phyloP scores from a whole-genome alignment of 92 coral and sea anemone genomes.

The Nematostella vectensis region DNA sequence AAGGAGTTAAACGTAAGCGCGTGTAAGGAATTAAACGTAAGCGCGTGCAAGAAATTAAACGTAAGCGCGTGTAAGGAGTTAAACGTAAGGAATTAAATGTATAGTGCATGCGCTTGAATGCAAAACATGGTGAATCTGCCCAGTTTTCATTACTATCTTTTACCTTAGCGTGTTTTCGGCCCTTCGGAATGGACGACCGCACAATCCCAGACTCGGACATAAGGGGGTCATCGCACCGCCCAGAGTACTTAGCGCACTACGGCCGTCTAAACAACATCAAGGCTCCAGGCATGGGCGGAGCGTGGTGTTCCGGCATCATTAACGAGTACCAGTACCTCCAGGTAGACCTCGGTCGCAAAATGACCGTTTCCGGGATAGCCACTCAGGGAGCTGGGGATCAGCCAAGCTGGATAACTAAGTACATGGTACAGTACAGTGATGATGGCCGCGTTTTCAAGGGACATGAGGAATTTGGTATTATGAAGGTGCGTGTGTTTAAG shows the following conservation, averaged over 20 bases:
- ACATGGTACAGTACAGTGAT: conserved; percentile 42
- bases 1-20: too few relatives aligned
- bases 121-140: too few relatives aligned
- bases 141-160: neutral
- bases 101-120: too few relatives aligned
- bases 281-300: conserved; percentile 58
- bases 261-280: conserved; percentile 65
- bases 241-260: conserved; percentile 34
- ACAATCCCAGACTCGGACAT: conserved; percentile 44
- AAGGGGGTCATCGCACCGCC: conserved; percentile 35
- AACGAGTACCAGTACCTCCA: conserved; percentile 50
- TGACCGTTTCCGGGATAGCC: conserved; percentile 69
- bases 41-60: too few relatives aligned
- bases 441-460: conserved; percentile 44
- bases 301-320: conserved; percentile 66
- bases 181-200: conserved; percentile 68
- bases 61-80: too few relatives aligned
- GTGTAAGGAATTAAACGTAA: too few relatives aligned
- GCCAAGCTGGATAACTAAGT: conserved; percentile 56
- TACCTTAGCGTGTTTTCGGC: conserved; percentile 42
- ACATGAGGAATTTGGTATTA: conserved; percentile 53
- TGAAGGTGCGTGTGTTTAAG: conserved; percentile 26
- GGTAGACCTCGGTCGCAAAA: conserved; percentile 48
- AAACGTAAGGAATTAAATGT: too few relatives aligned
- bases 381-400: conserved; percentile 66